A percentile compares a stretch with the other conserved stretches of the same genome.
Conservation (phyloP, 2,113 vertebrate species). For the Pseudopipra pipra region DNA sequence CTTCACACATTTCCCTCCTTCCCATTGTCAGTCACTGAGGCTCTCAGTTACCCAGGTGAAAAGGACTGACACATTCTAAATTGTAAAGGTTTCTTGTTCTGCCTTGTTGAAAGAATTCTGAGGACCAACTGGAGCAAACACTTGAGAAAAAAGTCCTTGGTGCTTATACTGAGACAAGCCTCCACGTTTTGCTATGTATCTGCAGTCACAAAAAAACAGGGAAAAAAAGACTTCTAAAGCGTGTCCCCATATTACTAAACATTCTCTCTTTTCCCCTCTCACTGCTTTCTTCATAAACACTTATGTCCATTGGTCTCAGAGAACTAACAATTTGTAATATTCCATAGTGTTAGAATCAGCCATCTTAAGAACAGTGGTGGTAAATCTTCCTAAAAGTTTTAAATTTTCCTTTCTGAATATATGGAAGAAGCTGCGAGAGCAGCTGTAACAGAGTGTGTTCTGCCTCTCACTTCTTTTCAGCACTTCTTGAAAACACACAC, state of each 20-base stretch:
- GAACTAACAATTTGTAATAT: background rate
- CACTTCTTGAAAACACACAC: background rate
- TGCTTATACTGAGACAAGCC: background rate
- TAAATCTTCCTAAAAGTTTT: background rate
- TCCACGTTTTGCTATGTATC: background rate
- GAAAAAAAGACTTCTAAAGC: background rate
- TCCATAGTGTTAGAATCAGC: background rate
- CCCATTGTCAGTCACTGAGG: background rate
- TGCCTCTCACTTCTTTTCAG: background rate
- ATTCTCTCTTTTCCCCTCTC: background rate
- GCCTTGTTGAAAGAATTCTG: slow-evolving; percentile 52
- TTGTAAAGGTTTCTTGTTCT: background rate
- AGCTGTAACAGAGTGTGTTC: background rate
- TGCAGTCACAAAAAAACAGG: background rate
- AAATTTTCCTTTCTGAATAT: background rate
- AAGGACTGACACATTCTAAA: background rate
- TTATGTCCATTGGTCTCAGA: background rate
- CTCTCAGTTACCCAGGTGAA: background rate
- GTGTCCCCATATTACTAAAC: background rate
- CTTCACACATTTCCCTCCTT: background rate
- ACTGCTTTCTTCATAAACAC: background rate
- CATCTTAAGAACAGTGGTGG: background rate
- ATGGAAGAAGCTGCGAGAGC: background rate
- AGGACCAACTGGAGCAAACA: slow-evolving; percentile 28
- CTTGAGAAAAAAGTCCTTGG: slow-evolving; percentile 7